Base-by-base conservation (phyloP, 1,140 invertebrate species). In the Lepidurus couesii region DNA sequence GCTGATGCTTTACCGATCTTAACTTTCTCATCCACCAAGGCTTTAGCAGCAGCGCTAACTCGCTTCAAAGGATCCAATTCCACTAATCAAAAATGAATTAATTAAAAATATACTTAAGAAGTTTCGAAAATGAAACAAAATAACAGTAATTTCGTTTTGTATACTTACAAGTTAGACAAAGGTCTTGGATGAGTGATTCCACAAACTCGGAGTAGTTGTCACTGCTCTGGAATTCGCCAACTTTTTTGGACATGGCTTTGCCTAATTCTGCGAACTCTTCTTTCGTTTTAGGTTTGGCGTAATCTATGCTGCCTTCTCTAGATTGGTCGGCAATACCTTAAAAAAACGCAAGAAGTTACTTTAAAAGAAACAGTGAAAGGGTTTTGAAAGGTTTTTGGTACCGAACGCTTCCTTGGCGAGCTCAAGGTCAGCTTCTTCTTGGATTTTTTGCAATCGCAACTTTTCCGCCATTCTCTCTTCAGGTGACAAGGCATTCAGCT, bases 401-500 rank as follows among this genome's bases (percentile, higher is more conserved):
- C 78, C 78, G 42, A 79, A 79, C 8, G 78, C 75, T 75, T 79
- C 78, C 34, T 45, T 74, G 3, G 78, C 78, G 11, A 79, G 21
- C 13, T 74, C 74, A 42, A 79, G 53, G 47, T 79, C 78, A 26
- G 78, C n/a, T 13, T 79, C 78, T 75, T 79, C 78, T 45, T 74
- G 65, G 24, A 79, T 44, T 47, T 79, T 79, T 26, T 79, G 74
- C 34, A 74, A 24, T 42, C 78, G 73, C 13, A 79, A 34, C 74
- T 79, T 79, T 34, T 79, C 78, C n/a, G 74, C 78, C 34, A 79
- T 42, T 75, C 74, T 74, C 44, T 79, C 78, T 75, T 79, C 78
- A 44, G 78, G 78, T 44, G 78, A 75, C 78, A 79, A 44, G 44
- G 74, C 42, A 8, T 74, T 75, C 9, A 77, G 44, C 43, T n/a